These are phyloP conservation scores for Halictus quadricinctus DNA, from an alignment of 2,888 invertebrate genomes.

Conservation along the genomic window DNA sequence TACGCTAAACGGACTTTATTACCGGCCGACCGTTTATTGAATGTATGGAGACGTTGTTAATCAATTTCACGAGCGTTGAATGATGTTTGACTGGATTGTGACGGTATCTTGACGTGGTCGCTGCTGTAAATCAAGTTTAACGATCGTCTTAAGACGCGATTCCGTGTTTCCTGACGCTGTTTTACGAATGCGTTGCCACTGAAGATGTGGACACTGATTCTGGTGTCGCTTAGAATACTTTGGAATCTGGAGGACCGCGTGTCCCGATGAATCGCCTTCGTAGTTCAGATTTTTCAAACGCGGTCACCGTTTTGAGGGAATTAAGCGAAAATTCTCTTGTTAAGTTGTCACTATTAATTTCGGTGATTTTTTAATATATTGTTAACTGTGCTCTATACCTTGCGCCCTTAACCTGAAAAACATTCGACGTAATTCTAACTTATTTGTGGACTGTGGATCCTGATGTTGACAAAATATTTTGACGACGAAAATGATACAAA, in stretches of 20 bases:
- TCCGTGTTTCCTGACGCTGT: not conserved
- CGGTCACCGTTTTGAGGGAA: too few relatives aligned
- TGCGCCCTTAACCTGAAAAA: too few relatives aligned
- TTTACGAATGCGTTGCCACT: not conserved
- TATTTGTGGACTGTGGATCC: too few relatives aligned
- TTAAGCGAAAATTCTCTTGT: too few relatives aligned
- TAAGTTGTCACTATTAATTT: too few relatives aligned
- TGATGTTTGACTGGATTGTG: slow-evolving; percentile 10
- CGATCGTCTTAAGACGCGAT: not conserved
- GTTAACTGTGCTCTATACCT: too few relatives aligned
- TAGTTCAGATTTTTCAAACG: not conserved
- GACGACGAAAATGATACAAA: too few relatives aligned
- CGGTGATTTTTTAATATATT: too few relatives aligned
- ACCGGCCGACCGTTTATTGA: not conserved
- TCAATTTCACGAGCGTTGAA: slow-evolving; percentile 9
- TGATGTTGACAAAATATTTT: too few relatives aligned
- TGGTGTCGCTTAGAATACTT: not conserved
- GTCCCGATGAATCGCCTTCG: not conserved
- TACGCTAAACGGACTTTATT: not conserved
- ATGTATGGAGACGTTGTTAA: not conserved
- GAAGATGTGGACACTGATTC: not conserved
- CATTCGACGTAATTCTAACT: too few relatives aligned
- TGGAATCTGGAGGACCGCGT: not conserved
- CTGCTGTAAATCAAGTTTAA: slow-evolving; percentile 8
- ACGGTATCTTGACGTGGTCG: slow-evolving; percentile 2